Evolutionary conservation across 2,888 invertebrate genomes (phyloP), one percentile per base, ranked within the genome.

Genomic region (Lithophane semibrunnea): DNA sequence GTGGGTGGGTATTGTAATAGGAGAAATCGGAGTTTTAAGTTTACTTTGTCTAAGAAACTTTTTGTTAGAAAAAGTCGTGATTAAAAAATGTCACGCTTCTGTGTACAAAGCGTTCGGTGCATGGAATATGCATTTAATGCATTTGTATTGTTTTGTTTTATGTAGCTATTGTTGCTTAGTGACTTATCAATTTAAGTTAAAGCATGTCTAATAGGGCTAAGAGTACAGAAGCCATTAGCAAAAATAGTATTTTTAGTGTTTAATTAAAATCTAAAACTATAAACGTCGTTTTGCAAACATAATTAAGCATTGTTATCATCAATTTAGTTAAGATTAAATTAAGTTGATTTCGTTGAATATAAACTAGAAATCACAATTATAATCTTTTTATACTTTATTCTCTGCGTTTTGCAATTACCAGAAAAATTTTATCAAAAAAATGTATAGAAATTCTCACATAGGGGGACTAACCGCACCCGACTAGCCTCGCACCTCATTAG

Each of bases 1-100:
- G 80, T 87, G 87, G 84, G 81, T 80, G 86, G 86, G 70, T 77
- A 69, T 83, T 78, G 79, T 79, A 44, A 54, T 3, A 60, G 42
- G 85, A 82, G 81, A 88, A 86, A 86, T 88, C 80, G 58, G 18
- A 77, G 70, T 21, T 73, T 70, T 52, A 47, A 64, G 21, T 29
- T 52, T 61, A 42, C 37, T 12, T 84, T 84, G 84, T 84, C 65
- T 77, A 77, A 8, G 58, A 9, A 64, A 61, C 47, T 70, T 72
- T 69, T 77, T 74, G 80, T 60, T 37, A 61, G n/a, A 75, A 77
- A 54, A 67, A 70, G 21, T 70, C 12, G 44, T 58, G 52, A 70
- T 84, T 84, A 75, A 77, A 81, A 80, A 72, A 75, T 64, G 16
- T 64, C 29, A 61, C 8, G 75, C 81, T 84, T 18, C 66, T 70